These are phyloP conservation scores for Hipparchia sbordonii DNA, from an alignment of 2,888 invertebrate genomes.

Conservation along the genomic window DNA sequence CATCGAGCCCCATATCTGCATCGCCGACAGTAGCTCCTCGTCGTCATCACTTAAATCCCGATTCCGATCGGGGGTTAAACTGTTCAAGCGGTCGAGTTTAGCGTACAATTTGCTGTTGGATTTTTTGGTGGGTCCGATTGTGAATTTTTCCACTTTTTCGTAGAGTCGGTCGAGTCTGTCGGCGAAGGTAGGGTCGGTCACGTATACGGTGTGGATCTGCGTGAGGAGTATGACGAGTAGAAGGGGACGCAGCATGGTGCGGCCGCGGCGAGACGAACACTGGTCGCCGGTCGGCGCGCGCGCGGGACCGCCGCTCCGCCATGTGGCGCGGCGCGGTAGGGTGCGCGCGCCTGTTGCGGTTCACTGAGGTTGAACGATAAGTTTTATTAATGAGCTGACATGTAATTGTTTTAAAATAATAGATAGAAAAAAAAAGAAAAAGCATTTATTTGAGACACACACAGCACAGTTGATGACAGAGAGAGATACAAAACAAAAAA, in stretches of 20 bases:
- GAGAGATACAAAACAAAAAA: too few species aligned
- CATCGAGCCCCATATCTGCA: conserved; percentile 65
- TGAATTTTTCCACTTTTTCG: conserved; percentile 65
- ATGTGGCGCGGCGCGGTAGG: conserved; percentile 48
- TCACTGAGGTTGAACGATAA: conserved; percentile 20
- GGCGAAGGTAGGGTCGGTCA: conserved; percentile 62
- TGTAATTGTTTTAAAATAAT: background rate
- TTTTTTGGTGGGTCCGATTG: conserved; percentile 48
- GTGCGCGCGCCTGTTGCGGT: conserved; percentile 35
- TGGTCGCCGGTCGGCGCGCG: too few species aligned
- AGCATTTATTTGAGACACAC: too few species aligned
- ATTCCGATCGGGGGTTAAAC: conserved; percentile 54
- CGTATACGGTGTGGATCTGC: conserved; percentile 59
- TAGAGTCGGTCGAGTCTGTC: conserved; percentile 62
- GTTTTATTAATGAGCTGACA: conserved; percentile 9
- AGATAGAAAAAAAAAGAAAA: too few species aligned
- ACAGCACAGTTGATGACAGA: too few species aligned
- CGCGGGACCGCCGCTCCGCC: conserved; percentile 45
- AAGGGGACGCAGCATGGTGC: conserved; percentile 63
- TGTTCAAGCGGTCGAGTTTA: conserved; percentile 65
- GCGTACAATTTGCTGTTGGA: conserved; percentile 55
- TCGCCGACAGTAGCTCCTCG: conserved; percentile 63
- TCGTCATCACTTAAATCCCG: conserved; percentile 63
- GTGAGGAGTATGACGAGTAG: conserved; percentile 58
- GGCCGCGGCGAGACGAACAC: conserved; percentile 53